A percentile compares a stretch with the other conserved stretches of the same genome.
These are phyloP conservation scores for Leptobrachium ailaonicum DNA, from an alignment of 2,113 vertebrate genomes.

Conservation along the genomic window DNA sequence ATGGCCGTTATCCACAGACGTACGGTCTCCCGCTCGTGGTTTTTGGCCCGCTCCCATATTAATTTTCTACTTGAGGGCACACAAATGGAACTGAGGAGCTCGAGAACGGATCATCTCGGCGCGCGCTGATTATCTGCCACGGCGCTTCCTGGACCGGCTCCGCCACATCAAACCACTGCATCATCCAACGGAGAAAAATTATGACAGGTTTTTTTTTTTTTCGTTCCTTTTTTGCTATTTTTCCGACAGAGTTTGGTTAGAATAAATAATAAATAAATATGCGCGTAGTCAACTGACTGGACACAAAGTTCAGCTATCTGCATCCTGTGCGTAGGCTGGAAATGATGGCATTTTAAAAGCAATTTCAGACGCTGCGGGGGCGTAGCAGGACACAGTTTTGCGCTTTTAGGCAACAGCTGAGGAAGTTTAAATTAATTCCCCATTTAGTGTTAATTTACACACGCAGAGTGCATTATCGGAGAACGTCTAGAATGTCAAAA, in stretches of 20 bases:
- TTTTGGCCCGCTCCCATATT: constrained; percentile 43
- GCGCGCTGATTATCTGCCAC: constrained; percentile 54
- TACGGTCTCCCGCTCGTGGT: too few relatives aligned
- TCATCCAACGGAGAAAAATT: constrained; percentile 9
- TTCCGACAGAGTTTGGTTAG: too few relatives aligned
- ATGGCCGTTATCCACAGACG: too few relatives aligned
- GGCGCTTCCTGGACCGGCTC: neutral
- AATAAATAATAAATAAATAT: neutral
- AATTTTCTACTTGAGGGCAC: constrained; percentile 60
- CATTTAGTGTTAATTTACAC: constrained; percentile 13
- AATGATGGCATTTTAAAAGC: neutral
- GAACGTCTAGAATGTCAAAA: neutral
- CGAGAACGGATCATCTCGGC: constrained; percentile 39
- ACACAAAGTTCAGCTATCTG: neutral
- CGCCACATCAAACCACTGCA: neutral
- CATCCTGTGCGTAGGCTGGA: neutral
- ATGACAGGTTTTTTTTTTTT: neutral
- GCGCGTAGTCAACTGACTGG: neutral
- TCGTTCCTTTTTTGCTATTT: too few relatives aligned
- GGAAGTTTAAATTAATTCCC: neutral
- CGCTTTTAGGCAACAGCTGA: neutral
- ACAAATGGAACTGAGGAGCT: constrained; percentile 49
- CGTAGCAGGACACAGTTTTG: neutral
- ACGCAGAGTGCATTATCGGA: constrained; percentile 12
- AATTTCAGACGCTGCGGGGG: neutral